Base-by-base conservation (phyloP, 2,888 invertebrate species). In the Hyalella azteca region DNA sequence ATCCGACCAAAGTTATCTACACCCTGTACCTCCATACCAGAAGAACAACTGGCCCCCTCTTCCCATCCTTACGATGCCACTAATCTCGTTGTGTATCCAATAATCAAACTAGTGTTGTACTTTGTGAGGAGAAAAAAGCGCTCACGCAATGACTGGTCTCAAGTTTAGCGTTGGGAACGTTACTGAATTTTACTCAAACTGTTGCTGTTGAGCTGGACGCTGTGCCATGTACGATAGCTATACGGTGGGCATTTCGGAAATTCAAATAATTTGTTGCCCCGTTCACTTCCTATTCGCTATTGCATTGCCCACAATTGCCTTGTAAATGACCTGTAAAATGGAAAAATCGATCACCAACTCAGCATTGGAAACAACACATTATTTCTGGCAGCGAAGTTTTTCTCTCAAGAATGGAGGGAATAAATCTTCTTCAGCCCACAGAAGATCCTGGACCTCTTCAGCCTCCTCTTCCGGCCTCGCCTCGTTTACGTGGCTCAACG, bases 311-410 rank as follows among this genome's bases (percentile, higher is more conserved):
- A 54, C 54, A 54, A 29, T 54, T 54, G 54, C 54, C 54, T 54
- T 54, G 22, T 54, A 54, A 54, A 54, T 54, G 54, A 54, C 29
- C 54, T 29, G 54, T 54, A 29, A 54, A 54, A 54, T 54, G 54
- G 54, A 54, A 54, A 54, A 54, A 11, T 54, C 54, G 26, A 54
- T 26, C 26, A 7, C 26, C 54, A 54, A 29, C 54, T 26, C 54
- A 29, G 54, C 54, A 29, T 29, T 54, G 54, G 54, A 54, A 54
- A 54, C 15, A 54, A 29, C 54, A 29, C 54, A 54, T 54, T 54
- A 26, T 54, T 54, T 26, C 29, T 26, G 54, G 22, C 26, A 22
- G 22, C 54, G 3, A 54, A 54, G 54, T 26, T 54, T 22, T 29
- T 29, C 54, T 22, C 29, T 29, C 54, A 54, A 29, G 29, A 54